Evolutionary conservation across 2,797 vertebrate genomes (phyloP).

Genomic region (Sebastolobus alascanus): DNA sequence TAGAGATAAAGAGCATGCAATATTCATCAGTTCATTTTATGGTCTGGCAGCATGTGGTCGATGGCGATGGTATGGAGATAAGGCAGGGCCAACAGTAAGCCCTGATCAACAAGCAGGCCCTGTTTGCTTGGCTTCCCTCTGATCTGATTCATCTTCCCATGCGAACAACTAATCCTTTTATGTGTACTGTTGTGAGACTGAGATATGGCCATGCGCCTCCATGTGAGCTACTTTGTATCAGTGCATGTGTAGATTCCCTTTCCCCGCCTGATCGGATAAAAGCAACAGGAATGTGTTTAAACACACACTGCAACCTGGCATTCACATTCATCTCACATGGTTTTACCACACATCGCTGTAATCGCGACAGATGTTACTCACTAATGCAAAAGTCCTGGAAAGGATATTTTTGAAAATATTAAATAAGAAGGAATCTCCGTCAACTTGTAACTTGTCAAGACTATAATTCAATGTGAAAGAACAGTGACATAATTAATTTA

Average conservation of each 20-base stretch:
- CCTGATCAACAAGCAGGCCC: slow-evolving; percentile 33
- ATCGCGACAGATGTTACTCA: background rate
- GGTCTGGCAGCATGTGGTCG: background rate
- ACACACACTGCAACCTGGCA: slow-evolving; percentile 18
- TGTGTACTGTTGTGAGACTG: slow-evolving; percentile 45
- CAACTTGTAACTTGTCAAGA: background rate
- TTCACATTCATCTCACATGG: slow-evolving; percentile 42
- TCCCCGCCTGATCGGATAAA: slow-evolving; percentile 40
- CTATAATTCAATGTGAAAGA: background rate
- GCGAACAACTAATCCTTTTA: slow-evolving; percentile 47
- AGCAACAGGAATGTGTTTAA: slow-evolving; percentile 5
- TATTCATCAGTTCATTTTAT: background rate
- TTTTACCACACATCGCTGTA: background rate
- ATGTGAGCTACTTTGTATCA: slow-evolving; percentile 51
- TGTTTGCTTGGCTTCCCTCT: slow-evolving; percentile 37
- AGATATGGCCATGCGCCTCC: slow-evolving; percentile 36
- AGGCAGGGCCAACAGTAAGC: slow-evolving; percentile 3
- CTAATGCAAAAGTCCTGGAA: background rate
- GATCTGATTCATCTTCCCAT: slow-evolving; percentile 52
- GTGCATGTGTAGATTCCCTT: slow-evolving; percentile 38
- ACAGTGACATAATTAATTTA: background rate
- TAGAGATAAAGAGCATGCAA: background rate
- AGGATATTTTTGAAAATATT: background rate
- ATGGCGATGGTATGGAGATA: slow-evolving; percentile 10
- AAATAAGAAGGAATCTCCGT: background rate